Conservation (phyloP, 2,888 invertebrate genomes). For the Heliconius sara region DNA sequence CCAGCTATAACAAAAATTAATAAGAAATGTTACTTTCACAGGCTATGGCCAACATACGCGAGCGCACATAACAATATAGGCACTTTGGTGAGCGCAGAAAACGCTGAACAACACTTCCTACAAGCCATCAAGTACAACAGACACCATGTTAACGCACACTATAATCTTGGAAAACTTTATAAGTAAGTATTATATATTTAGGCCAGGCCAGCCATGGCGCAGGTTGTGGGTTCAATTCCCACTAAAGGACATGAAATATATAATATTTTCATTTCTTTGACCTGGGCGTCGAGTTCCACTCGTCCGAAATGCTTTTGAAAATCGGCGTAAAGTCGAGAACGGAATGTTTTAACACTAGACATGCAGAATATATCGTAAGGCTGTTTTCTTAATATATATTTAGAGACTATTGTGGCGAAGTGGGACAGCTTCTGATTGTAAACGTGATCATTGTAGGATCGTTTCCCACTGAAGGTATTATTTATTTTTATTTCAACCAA, state of each 20-base stretch:
- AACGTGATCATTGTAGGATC: background rate
- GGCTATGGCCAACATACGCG: constrained; percentile 92
- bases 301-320: no score
- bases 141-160: constrained; percentile 92
- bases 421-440: background rate
- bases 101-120: constrained; percentile 90
- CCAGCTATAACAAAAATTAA: background rate
- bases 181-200: constrained; percentile 82
- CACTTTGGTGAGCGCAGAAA: constrained; percentile 87
- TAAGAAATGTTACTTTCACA: constrained; percentile 57
- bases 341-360: no score
- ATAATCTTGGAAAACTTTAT: constrained; percentile 92
- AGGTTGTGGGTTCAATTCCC: no score
- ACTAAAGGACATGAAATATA: no score
- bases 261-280: no score
- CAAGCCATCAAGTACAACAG: constrained; percentile 89
- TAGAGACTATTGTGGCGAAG: background rate
- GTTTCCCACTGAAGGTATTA: background rate
- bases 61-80: constrained; percentile 95
- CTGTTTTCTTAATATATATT: no score
- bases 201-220: background rate
- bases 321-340: no score
- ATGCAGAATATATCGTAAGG: no score
- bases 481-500: background rate
- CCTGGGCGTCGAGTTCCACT: no score